Base-by-base conservation (phyloP, 2,113 vertebrate species). In the Corvus cornix region DNA sequence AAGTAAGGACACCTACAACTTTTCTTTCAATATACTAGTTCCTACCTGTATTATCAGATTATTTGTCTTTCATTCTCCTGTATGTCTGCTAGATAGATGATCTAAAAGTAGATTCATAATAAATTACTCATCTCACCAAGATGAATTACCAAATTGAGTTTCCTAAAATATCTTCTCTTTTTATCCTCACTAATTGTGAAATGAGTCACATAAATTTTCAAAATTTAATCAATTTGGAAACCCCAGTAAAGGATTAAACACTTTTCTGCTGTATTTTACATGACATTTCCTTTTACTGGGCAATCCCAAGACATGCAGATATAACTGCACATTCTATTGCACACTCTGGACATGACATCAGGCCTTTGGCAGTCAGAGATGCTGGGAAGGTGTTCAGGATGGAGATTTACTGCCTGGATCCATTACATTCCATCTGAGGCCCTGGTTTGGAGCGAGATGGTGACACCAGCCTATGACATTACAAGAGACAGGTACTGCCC, bases 1-100 rank as follows among this genome's bases (percentile, higher is more conserved):
- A 95, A 87, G 51, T 85, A 83, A 83, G 87, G 76, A 78, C 90
- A 93, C 3, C 35, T 69, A 91, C 43, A 49, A 69, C 37, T 91
- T 76, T 83, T 86, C 55, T 93, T 96, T 95, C 49, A 92, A 94
- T 58, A 43, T 55, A 84, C 64, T 74, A 94, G 81, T 96, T 93
- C 62, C 51, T 94, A 72, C 41, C 22, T 55, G 59, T 37, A 89
- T 87, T 89, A 76, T 19, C 90, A 84, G 75, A 80, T 73, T 66
- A 95, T 96, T 93, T 95, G 78, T 46, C 67, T 84, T 94, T 89
- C 60, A 90, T 96, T 98, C 27, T 78, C 75, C 63, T 84, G 13
- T 67, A 91, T 95, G 18, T 68, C 59, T 37, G 66, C 72, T 69
- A 82, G 95, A 90, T n/a, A 75, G 39, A 89, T 46, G 69, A 95